These are phyloP conservation scores for Euphydryas editha DNA, from an alignment of 2,888 invertebrate genomes.

Conservation along the genomic window DNA sequence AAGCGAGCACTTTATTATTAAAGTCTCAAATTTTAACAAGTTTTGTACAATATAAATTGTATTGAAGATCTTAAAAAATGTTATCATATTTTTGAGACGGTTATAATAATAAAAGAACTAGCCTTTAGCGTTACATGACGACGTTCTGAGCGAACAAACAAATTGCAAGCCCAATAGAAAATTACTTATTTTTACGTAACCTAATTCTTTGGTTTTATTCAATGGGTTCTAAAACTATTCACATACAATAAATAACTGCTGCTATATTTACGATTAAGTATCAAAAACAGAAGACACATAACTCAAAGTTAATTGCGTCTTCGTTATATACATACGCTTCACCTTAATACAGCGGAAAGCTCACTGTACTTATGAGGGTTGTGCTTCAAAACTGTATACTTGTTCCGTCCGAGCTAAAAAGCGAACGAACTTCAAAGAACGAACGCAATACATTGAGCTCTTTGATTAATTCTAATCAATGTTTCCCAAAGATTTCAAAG, in stretches of 20 bases:
- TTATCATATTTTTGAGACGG: conserved; percentile 10
- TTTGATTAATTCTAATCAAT: conserved; percentile 22
- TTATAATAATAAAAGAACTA: conserved; percentile 25
- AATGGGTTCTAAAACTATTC: conserved; percentile 70
- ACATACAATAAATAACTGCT: conserved; percentile 58
- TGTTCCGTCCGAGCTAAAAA: conserved; percentile 19
- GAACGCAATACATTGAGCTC: conserved; percentile 23
- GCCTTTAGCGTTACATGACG: conserved; percentile 10
- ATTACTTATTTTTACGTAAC: conserved; percentile 50
- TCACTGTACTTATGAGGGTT: conserved; percentile 13
- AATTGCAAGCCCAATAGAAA: conserved; percentile 56
- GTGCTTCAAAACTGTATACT: conserved; percentile 14
- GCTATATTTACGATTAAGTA: conserved; percentile 44
- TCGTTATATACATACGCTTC: conserved; percentile 41
- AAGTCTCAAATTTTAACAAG: conserved; percentile 7
- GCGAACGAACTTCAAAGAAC: conserved; percentile 24
- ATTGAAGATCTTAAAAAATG: not conserved
- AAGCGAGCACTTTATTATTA: conserved; percentile 29
- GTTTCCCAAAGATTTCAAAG: conserved; percentile 68
- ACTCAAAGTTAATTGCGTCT: conserved; percentile 32
- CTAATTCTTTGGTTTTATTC: conserved; percentile 76
- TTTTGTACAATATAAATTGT: not conserved
- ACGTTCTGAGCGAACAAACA: conserved; percentile 30
- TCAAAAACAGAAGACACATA: conserved; percentile 40
- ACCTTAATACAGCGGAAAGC: conserved; percentile 12